These are phyloP conservation scores for Drosophila parabipectinata DNA, from an alignment of 1,140 invertebrate genomes.

Conservation along the genomic window DNA sequence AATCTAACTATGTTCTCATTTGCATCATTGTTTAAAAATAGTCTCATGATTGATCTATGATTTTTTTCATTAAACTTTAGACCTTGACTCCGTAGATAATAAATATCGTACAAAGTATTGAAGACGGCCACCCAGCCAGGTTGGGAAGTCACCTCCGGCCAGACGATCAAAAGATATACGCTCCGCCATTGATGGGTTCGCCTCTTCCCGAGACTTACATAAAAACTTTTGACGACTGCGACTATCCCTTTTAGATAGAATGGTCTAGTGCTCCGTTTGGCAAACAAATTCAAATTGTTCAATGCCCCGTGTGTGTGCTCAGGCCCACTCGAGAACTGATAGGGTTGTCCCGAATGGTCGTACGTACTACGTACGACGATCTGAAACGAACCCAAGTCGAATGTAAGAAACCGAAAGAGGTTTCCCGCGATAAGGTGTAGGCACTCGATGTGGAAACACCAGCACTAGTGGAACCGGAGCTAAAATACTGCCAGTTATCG, in stretches of 20 bases:
- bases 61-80: background rate
- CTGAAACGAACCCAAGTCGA: conserved; percentile 19
- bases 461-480: conserved; percentile 8
- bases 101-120: background rate
- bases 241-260: conserved; percentile 3
- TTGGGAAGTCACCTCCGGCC: background rate
- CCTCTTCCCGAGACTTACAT: conserved; percentile 8
- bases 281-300: conserved; percentile 33
- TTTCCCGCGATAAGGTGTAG: conserved; percentile 30
- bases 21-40: background rate
- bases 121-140: background rate
- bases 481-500: conserved; percentile 52
- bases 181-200: conserved; percentile 6
- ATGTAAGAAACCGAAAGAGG: conserved; percentile 8
- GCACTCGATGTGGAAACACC: conserved; percentile 18
- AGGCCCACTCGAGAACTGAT: conserved; percentile 37
- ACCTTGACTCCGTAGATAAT: background rate
- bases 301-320: conserved; percentile 16
- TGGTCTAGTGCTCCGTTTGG: conserved; percentile 28
- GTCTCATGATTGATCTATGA: background rate
- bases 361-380: conserved; percentile 9
- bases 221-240: conserved; percentile 18
- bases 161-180: conserved; percentile 12
- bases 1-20: background rate
- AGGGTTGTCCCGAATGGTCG: conserved; percentile 18